Evolutionary conservation across 2,888 invertebrate species (phyloP), one percentile per base, ranked within the genome.

Genomic region (Caenorhabditis sp.): DNA sequence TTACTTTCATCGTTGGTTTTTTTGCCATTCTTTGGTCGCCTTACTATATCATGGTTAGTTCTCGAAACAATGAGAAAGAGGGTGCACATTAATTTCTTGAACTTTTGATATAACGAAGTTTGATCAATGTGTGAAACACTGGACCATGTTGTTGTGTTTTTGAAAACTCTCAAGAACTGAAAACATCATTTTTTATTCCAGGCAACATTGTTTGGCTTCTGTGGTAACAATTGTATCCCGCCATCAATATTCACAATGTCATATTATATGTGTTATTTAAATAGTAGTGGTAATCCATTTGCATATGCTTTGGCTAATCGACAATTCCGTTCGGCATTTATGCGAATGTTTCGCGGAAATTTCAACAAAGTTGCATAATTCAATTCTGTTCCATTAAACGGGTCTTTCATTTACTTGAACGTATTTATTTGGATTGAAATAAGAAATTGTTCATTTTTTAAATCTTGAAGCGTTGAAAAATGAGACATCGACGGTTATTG

Each of bases 1-100:
- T 88, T 60, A 88, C 88, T 17, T 85, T 88, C 70, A 88, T 88
- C 60, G 86, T 88, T 21, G 88, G 88, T 26, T 81, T 84, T 54
- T 88, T 88, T 71, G 88, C 86, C 14, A 80, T 88, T 51, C 77
- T 88, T 49, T 88, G 88, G 88, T 86, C 87, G 21, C 88, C 88
- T 4, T 88, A 88, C 61, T 88, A 85, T 62, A 84, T 88, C 19
- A 84, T 87, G 83, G 86, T 85, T 43, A 12, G 10, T 50, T 50
- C n/a, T n/a, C n/a, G 5, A n/a, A n/a, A 50, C 19, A 5, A 50
- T 50, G 14, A 17, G 36, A 12, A 36, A 12, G 36, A 12, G 36
- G 36, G 5, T 36, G 12, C 5, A 36, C 5, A 36, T 36, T 36
- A 5, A 36, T 5, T 5, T 5, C 12, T 36, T 36, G 36, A 12